Evolutionary conservation across 2,113 vertebrate species (phyloP).

Genomic region (Edolisoma coerulescens): DNA sequence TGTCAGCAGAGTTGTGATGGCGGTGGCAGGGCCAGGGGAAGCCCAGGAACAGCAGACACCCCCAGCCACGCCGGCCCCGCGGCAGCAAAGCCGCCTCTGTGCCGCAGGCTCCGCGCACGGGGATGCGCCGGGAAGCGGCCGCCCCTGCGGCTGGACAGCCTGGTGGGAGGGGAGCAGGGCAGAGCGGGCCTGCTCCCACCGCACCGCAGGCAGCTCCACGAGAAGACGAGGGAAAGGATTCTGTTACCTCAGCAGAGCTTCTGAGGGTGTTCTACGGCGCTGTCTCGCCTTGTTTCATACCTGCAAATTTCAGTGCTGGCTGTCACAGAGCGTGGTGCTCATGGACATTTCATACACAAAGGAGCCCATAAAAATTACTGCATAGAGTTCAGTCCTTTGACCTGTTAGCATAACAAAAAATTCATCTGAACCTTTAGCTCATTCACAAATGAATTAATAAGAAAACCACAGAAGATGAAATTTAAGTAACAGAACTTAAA

Average conservation of each 20-base stretch:
- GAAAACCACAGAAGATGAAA: not conserved
- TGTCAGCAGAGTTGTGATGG: accelerated
- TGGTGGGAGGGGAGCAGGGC: not conserved
- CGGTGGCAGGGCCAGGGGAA: accelerated
- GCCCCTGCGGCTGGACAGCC: not conserved
- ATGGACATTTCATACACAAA: not conserved
- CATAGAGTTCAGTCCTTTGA: not conserved
- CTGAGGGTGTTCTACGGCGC: accelerated
- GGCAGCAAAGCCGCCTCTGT: accelerated
- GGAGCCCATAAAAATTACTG: not conserved
- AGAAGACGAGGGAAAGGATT: accelerated
- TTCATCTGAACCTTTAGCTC: not conserved
- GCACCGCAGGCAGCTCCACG: accelerated
- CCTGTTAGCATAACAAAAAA: not conserved
- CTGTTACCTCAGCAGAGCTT: not conserved
- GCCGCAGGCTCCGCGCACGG: accelerated
- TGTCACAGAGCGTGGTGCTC: accelerated
- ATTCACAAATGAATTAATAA: not conserved
- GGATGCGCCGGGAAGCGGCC: accelerated
- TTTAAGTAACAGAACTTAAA: not conserved
- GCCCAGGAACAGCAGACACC: not conserved
- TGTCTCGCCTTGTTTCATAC: not conserved
- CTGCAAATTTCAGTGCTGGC: not conserved
- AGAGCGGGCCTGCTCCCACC: accelerated
- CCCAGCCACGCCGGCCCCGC: not conserved